Percentiles rank a stretch among this genome's conserved stretches.
phyloP scores from a whole-genome alignment of 2,797 vertebrate genomes.

The Chrysocyon brachyurus region DNA sequence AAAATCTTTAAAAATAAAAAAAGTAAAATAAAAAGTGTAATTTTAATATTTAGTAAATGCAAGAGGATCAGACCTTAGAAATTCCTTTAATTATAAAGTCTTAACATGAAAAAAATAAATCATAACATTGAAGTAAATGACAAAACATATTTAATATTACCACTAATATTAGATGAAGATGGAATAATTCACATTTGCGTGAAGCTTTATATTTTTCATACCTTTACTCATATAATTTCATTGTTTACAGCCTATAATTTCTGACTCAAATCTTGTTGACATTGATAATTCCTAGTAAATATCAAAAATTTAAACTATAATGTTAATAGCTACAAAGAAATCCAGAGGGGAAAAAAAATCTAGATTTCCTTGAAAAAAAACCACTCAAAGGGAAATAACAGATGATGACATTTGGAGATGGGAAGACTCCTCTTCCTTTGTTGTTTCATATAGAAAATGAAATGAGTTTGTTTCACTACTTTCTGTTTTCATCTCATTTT shows the following conservation, averaged over 20 bases:
- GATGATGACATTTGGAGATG: background rate
- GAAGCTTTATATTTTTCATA: background rate
- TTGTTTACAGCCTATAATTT: background rate
- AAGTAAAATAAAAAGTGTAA: background rate
- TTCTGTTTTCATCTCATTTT: conserved; percentile 56
- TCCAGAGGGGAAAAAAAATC: background rate
- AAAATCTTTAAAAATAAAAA: too few relatives aligned
- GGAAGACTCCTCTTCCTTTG: background rate
- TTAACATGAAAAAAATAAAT: conserved; percentile 41
- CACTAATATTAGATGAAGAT: background rate
- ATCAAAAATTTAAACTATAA: background rate
- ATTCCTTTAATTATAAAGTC: background rate
- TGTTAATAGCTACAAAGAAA: background rate
- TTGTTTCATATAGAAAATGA: conserved; percentile 52
- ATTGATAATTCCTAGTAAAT: background rate
- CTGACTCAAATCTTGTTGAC: background rate
- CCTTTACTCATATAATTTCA: background rate
- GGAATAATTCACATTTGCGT: background rate
- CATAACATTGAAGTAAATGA: background rate
- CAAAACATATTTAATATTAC: background rate
- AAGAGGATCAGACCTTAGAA: background rate
- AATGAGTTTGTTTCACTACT: conserved; percentile 23
- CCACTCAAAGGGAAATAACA: conserved; percentile 43
- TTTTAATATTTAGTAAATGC: background rate
- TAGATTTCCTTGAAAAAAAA: background rate